Evolutionary conservation across 2,113 vertebrate genomes (phyloP), one percentile per base, ranked within the genome.

Genomic region (Dicentrarchus labrax): DNA sequence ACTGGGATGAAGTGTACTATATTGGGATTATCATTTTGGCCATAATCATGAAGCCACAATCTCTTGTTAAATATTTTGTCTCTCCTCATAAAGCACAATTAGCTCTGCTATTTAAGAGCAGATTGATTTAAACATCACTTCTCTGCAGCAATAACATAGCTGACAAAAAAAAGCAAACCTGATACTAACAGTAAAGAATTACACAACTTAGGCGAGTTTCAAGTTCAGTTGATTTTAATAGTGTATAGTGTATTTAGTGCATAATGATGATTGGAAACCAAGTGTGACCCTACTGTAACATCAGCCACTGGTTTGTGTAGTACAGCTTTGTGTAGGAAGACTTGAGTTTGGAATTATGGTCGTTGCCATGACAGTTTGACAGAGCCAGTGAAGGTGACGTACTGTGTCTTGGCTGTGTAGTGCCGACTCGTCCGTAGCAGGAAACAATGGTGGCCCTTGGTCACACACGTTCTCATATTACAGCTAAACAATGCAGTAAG

Each of bases 111-210:
- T 70, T 61, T 39, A 39, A 50, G 60, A 51, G 73, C 67, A 45
- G n/a, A 72, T 17, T 50, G 13, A 24, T 61, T 61, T 17, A 22
- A 48, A 57, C 15, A 48, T 41, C 50, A 48, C 48, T 50, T 30
- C 36, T 59, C n/a, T 15, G 36, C n/a, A 24, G 39, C 2, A 7
- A 24, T 72, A 57, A 78, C 62, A 22, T 51, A 61, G 73, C 17
- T 41, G 41, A 57, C 39, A 57, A 24, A 30, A 64, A 69, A 21
- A 41, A 22, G 48, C n/a, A 82, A 83, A 77, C 21, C 64, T 38
- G 17, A 56, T 39, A 51, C 38, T 53, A 66, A 72, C 30, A 15
- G 13, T 71, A 38, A 71, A 22, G 22, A 13, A 80, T 73, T n/a
- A 53, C 57, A 45, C 12, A 36, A 7, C 16, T 56, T 56, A 6